Base-by-base conservation (phyloP, 2,888 invertebrate species). In the Lochmaea crataegi region DNA sequence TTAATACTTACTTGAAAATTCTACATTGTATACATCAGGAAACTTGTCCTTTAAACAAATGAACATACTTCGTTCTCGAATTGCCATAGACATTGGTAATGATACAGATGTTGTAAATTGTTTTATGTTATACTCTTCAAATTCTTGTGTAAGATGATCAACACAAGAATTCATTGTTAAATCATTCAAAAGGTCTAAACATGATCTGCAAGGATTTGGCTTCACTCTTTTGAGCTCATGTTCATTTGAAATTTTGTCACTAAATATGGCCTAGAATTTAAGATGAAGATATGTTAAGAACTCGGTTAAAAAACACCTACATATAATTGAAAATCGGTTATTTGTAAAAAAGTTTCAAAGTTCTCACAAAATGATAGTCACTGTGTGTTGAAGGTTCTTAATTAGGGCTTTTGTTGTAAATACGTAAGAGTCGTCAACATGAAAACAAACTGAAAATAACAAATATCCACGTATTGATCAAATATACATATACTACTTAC, bases 161-260 rank as follows among this genome's bases (percentile, higher is more conserved):
- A 92, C 85, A 14, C 90, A 88, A 75, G 88, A 86, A 2, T 88
- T 84, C 66, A 90, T 86, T 65, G 88, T 87, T 18, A 87, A 84
- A 69, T 89, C 87, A 80, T 94, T 92, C 67, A 96, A 89, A 7
- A 95, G 86, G 0, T 94, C 94, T 7, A 96, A 86, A 82, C 96
- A 96, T 65, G 91, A 89, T 0, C 90, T 85, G 81, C 96, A 96
- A 0, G 90, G 86, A 77, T 87, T 88, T 0, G 83, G 76, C 75
- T 91, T 90, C 7, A 84, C 81, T 74, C 87, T 87, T 82, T 91
- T 91, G 41, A 65, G 12, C 51, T 76, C 65, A 51, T 61, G 16
- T 64, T 41, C 64, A 53, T 68, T 7, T 18, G 53, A 53, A 53
- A 16, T 16, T 2, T 53, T 53, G 14, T 71, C 38, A 58, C 58